Percentiles rank a stretch among this genome's conserved stretches.
These are phyloP conservation scores for Hypotaenidia philippensis DNA, from an alignment of 2,797 vertebrate genomes.

Conservation along the genomic window DNA sequence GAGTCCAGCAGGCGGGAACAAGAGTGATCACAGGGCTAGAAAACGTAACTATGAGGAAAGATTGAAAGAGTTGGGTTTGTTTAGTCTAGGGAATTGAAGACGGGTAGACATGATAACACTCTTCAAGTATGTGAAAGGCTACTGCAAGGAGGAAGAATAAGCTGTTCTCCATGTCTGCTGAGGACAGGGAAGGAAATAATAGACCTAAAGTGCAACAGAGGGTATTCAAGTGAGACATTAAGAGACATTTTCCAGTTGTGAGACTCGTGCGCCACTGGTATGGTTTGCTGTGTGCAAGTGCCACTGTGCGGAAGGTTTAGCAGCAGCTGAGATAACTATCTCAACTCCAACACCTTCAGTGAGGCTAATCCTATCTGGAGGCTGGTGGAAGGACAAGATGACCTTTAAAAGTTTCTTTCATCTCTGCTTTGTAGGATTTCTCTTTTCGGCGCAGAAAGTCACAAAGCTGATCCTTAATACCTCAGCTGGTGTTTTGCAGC, in stretches of 20 bases:
- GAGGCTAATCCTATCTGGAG: neutral
- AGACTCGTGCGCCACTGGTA: neutral
- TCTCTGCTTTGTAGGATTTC: neutral
- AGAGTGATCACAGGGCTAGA: constrained; percentile 3
- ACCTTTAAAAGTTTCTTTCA: neutral
- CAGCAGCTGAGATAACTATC: neutral
- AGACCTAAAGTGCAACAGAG: neutral
- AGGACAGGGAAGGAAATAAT: neutral
- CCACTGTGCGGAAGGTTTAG: neutral
- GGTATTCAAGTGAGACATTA: neutral
- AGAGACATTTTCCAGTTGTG: neutral
- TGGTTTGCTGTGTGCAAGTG: neutral
- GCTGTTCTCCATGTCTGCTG: neutral
- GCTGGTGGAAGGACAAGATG: neutral
- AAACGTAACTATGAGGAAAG: constrained; percentile 44
- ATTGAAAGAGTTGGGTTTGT: constrained; percentile 6
- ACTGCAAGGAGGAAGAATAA: constrained; percentile 2
- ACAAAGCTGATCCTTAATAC: neutral
- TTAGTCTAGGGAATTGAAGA: constrained; percentile 52
- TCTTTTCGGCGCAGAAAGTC: neutral
- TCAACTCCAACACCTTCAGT: neutral
- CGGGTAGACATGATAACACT: neutral
- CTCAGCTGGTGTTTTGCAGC: neutral
- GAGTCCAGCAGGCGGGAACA: neutral
- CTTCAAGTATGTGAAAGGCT: constrained; percentile 16